Evolutionary conservation across 2,888 invertebrate species (phyloP), one percentile per base, ranked within the genome.

Genomic region (Oxystoma pomonae): DNA sequence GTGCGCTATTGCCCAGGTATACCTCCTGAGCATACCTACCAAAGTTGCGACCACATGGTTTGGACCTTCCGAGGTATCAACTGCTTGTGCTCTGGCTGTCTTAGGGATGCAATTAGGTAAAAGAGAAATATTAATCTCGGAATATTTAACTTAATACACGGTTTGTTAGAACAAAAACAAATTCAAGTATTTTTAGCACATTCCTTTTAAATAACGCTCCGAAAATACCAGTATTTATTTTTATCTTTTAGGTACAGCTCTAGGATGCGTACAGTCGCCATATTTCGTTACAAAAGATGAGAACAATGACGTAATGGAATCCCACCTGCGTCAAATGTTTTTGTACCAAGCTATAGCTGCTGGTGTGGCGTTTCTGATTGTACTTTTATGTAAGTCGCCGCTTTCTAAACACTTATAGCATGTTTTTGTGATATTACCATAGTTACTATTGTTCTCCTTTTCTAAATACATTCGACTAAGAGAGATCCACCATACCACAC

Each of bases 21-120:
- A 89, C 70, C 82, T 88, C 66, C 79, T 89, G 22, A 86, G 85
- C 18, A 82, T 90, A 53, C 90, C 91, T 0, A 86, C 90, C 0
- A 82, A 83, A 53, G 74, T 91, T 62, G 88, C 90, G 0, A 88
- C 90, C 0, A 84, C 86, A 16, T 76, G 98, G 98, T 98, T 98
- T 78, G 96, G 96, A 0, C 89, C 94, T 0, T 88, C 93, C 74
- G 93, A 97, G 82, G 95, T 97, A 2, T 96, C 96, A 3, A 75
- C 94, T 0, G 98, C 98, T 0, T 96, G 96, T 81, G 94, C 96
- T 72, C 87, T 97, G 67, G 98, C 96, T 0, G 96, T 98, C n/a
- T 96, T 98, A 77, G 98, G 97, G 17, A 97, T 97, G 81, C 96
- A 97, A 89, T 63, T 74, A 80, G 85, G 53, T 83, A n/a, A n/a